Evolutionary conservation across 2,113 vertebrate genomes (phyloP), one percentile per base, ranked within the genome.

Genomic region (Pteropus alecto): DNA sequence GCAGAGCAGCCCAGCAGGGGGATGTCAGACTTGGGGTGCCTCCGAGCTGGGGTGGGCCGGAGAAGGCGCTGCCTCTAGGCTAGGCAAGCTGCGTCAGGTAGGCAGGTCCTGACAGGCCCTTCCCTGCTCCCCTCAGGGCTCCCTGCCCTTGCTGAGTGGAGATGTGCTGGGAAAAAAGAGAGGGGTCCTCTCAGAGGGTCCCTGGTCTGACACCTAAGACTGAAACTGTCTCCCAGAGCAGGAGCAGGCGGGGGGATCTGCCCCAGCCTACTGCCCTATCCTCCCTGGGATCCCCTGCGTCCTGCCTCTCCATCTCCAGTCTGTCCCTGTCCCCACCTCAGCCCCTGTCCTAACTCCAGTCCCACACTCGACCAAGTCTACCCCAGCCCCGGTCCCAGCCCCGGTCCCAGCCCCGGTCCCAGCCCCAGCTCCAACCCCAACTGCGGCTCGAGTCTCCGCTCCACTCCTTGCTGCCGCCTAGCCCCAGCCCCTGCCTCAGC

Each of bases 1-100:
- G 82, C 68, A 87, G 51, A 0, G 1, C 3, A 19, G 86, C 12
- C 48, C 12, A 16, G 79, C 24, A 68, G 54, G 15, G 13, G 84
- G 83, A 22, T 35, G 38, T 81, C 74, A 56, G 22, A 30, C 84
- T 87, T 13, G 18, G 65, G 76, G 46, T 19, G 35, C 68, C 84
- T 79, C 41, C 38, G 4, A 11, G 38, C 58, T 46, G 70, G n/a
- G 89, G 21, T 11, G 54, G 26, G 67, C 19, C 15, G 82, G 74
- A 78, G 48, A 26, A 54, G 83, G 90, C 67, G 68, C 87, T 68
- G 87, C 43, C 79, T 73, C 22, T 13, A 13, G 41, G 21, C 93
- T 10, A 18, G 96, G 94, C 77, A 90, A 87, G 93, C 94, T 94
- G 93, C 96, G 87, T 95, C 93, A 95, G 51, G 88, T 86, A 56